phyloP scores from a whole-genome alignment of 2,797 vertebrate genomes.

The Gobionotothen gibberifrons region DNA sequence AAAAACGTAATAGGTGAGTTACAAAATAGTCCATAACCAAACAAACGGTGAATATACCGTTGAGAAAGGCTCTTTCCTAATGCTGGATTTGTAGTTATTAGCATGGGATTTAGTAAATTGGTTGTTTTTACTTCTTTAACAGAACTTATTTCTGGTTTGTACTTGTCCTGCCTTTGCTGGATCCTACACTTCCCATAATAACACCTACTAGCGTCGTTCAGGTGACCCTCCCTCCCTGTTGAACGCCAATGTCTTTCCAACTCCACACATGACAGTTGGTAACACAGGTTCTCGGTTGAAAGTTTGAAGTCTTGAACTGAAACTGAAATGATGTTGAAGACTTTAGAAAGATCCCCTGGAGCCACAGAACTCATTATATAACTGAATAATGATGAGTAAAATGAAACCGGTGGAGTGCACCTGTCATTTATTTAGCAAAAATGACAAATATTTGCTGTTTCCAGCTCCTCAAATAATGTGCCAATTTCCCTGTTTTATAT shows the following conservation, averaged over 20 bases:
- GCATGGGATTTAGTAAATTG: background rate
- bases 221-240: background rate
- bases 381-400: background rate
- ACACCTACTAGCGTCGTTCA: background rate
- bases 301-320: background rate
- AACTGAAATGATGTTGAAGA: background rate
- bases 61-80: background rate
- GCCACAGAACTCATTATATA: background rate
- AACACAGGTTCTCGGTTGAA: background rate
- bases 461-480: background rate
- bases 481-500: background rate
- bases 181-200: constrained; percentile 17
- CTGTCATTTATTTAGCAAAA: background rate
- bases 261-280: constrained; percentile 1
- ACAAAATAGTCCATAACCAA: background rate
- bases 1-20: no score
- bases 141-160: background rate
- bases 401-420: background rate
- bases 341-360: background rate
- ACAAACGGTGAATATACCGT: background rate
- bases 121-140: background rate
- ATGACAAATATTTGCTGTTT: background rate
- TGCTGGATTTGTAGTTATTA: background rate
- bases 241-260: background rate
- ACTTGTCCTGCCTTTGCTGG: background rate